Percentiles rank a stretch among this genome's conserved stretches.
These are phyloP conservation scores for Axis porcinus DNA, from an alignment of 2,113 vertebrate genomes.

Conservation along the genomic window DNA sequence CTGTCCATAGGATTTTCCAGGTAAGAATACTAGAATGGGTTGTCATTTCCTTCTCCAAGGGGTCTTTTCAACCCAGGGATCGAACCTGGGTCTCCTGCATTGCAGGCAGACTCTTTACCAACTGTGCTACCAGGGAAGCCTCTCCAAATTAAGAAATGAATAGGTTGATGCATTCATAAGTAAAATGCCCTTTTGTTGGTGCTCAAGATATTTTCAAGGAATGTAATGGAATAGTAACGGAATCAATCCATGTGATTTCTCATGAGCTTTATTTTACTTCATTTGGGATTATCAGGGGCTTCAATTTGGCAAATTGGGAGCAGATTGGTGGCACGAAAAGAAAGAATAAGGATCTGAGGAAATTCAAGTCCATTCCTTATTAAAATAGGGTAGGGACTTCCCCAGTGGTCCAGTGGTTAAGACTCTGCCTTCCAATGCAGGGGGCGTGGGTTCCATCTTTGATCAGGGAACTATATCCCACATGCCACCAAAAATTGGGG, in stretches of 20 bases:
- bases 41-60: not conserved
- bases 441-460: not conserved
- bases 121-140: not conserved
- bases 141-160: not conserved
- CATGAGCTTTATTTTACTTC: not conserved
- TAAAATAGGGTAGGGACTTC: not conserved
- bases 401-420: not conserved
- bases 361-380: no score
- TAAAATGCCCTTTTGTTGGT: not conserved
- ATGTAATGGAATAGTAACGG: not conserved
- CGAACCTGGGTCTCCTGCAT: not conserved
- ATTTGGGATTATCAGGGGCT: not conserved
- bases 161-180: not conserved
- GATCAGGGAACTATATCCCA: not conserved
- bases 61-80: not conserved
- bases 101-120: not conserved
- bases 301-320: not conserved
- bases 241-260: not conserved
- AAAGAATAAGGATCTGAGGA: not conserved
- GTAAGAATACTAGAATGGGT: not conserved
- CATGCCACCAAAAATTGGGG: not conserved
- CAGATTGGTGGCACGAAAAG: not conserved
- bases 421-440: not conserved
- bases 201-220: not conserved
- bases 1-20: not conserved